These are phyloP conservation scores for Notospermus geniculatus DNA, from an alignment of 1,140 invertebrate species.

Conservation along the genomic window DNA sequence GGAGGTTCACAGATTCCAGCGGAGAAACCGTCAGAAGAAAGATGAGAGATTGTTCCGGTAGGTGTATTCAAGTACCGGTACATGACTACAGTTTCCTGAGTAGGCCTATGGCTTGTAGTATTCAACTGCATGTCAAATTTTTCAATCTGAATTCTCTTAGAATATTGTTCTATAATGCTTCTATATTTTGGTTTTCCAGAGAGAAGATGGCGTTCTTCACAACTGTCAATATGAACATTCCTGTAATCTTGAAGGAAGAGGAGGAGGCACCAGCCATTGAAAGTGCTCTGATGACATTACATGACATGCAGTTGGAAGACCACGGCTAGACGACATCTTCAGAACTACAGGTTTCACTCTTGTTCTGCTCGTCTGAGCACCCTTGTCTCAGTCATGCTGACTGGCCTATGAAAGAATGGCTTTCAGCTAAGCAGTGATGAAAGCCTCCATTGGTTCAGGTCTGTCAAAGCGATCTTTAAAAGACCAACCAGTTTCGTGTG, in stretches of 20 bases:
- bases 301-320: no score
- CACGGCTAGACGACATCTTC: no score
- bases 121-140: slow-evolving; percentile 1
- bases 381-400: no score
- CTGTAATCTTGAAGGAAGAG: slow-evolving; percentile 70
- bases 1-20: slow-evolving; percentile 79
- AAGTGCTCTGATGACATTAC: no score
- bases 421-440: no score
- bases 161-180: neutral
- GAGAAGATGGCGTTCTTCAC: slow-evolving; percentile 96
- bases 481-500: no score
- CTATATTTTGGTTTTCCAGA: slow-evolving; percentile 60
- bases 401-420: no score
- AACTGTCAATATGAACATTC: slow-evolving; percentile 70
- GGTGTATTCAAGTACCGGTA: slow-evolving; percentile 54
- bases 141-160: neutral
- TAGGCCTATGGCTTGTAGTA: neutral
- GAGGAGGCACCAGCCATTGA: neutral
- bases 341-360: no score
- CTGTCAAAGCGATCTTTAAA: no score
- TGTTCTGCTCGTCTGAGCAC: no score
- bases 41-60: slow-evolving; percentile 91
- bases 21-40: slow-evolving; percentile 81
- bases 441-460: no score
- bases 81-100: neutral